A percentile compares a stretch with the other conserved stretches of the same genome.
phyloP scores from a whole-genome alignment of 2,797 vertebrate genomes.

The Macropodus opercularis region DNA sequence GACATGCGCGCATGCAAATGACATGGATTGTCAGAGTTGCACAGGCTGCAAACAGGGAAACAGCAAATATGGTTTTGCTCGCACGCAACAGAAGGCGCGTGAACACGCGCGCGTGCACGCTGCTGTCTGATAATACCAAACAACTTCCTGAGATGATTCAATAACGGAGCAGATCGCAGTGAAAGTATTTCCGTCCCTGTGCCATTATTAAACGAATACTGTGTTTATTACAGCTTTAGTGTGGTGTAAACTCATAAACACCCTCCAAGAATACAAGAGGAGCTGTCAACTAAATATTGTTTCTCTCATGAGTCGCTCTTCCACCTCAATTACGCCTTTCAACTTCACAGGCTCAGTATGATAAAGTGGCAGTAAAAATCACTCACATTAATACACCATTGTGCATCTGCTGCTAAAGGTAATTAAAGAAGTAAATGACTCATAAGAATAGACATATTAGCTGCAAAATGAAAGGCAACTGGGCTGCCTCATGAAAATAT shows the following conservation, averaged over 20 bases:
- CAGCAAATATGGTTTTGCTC: constrained; percentile 52
- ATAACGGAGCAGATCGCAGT: constrained; percentile 86
- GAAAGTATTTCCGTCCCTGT: constrained; percentile 84
- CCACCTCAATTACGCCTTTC: constrained; percentile 99
- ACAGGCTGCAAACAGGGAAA: constrained; percentile 67
- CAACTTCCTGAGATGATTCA: constrained; percentile 79
- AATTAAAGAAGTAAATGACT: constrained; percentile 99
- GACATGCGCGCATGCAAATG: constrained; percentile 60
- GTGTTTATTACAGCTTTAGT: constrained; percentile 97
- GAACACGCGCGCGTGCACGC: constrained; percentile 10
- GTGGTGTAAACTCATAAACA: constrained; percentile 99
- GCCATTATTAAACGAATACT: constrained; percentile 93
- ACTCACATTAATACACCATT: constrained; percentile 99
- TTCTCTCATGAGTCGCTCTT: constrained; percentile 96
- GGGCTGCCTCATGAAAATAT: constrained; percentile 97
- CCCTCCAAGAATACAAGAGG: constrained; percentile 93
- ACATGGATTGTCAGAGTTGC: constrained; percentile 70
- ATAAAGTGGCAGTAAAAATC: constrained; percentile 99
- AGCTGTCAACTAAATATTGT: constrained; percentile 99
- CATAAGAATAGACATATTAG: constrained; percentile 99
- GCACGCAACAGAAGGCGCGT: constrained; percentile 53
- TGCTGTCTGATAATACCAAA: constrained; percentile 58
- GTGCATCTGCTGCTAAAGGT: constrained; percentile 99
- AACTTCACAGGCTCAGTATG: constrained; percentile 96
- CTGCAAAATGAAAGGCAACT: constrained; percentile 96